These are phyloP conservation scores for Chrysopa pallens DNA, from an alignment of 1,140 invertebrate genomes.

Conservation along the genomic window DNA sequence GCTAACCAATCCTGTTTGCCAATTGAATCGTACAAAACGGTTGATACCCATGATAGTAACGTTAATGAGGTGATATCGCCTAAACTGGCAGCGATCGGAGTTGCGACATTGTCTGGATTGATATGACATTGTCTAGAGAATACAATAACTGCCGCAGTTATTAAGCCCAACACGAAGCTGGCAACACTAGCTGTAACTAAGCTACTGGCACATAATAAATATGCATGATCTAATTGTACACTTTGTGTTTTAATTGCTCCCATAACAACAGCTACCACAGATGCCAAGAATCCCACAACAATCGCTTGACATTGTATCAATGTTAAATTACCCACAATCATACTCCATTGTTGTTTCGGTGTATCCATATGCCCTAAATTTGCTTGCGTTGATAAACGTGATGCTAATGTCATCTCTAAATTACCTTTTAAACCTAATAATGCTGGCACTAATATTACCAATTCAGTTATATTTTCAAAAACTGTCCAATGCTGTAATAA, in stretches of 20 bases:
- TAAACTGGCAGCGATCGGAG: conserved; percentile 74
- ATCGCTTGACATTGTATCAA: conserved; percentile 82
- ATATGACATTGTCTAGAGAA: conserved; percentile 49
- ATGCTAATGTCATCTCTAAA: conserved; percentile 93
- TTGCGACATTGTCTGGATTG: conserved; percentile 82
- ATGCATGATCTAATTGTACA: conserved; percentile 53
- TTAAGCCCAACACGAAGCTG: conserved; percentile 40
- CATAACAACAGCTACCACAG: conserved; percentile 63
- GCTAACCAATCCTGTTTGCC: conserved; percentile 46
- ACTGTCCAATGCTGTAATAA: conserved; percentile 63
- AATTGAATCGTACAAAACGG: conserved; percentile 36
- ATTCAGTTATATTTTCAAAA: conserved; percentile 66
- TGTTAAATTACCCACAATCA: conserved; percentile 73
- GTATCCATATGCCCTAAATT: conserved; percentile 66
- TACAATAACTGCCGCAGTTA: conserved; percentile 54
- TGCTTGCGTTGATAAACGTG: conserved; percentile 76
- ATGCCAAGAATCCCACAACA: conserved; percentile 71
- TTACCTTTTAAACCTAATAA: conserved; percentile 93
- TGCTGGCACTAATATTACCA: conserved; percentile 86
- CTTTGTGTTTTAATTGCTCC: conserved; percentile 53
- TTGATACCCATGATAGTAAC: conserved; percentile 49
- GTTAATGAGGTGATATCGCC: conserved; percentile 66
- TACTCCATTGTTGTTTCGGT: conserved; percentile 41
- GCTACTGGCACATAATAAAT: conserved; percentile 62
- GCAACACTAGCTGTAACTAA: conserved; percentile 68